phyloP scores from a whole-genome alignment of 2,888 invertebrate species.

The Agrotis exclamationis region DNA sequence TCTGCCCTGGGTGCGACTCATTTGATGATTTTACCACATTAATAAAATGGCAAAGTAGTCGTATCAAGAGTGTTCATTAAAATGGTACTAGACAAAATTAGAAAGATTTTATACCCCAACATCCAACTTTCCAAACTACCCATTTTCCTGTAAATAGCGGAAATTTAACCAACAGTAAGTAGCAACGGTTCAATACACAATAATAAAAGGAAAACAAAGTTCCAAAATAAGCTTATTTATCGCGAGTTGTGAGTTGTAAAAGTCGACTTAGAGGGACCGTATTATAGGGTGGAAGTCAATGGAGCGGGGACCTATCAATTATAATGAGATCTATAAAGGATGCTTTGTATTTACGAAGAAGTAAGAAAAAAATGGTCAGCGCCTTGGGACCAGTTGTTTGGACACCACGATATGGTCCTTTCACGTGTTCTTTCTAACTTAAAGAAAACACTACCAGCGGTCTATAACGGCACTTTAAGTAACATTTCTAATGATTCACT shows the following conservation, averaged over 20 bases:
- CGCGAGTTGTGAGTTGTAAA: slow-evolving; percentile 42
- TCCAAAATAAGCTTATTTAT: slow-evolving; percentile 47
- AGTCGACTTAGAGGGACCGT: slow-evolving; percentile 41
- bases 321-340: slow-evolving; percentile 27
- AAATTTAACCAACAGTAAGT: background rate
- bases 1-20: no score
- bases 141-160: background rate
- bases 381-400: no score
- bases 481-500: no score
- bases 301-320: slow-evolving; percentile 33
- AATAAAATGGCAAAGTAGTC: no score
- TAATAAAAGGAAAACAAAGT: slow-evolving; percentile 36
- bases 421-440: no score
- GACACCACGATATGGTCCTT: no score
- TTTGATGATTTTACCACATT: no score
- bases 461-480: no score
- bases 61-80: background rate
- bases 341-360: background rate
- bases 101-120: background rate
- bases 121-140: background rate
- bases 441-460: no score
- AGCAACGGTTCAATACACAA: slow-evolving; percentile 4
- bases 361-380: no score
- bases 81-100: background rate
- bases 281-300: slow-evolving; percentile 18